phyloP scores from a whole-genome alignment of 2,113 vertebrate genomes.

The Etia nguti region DNA sequence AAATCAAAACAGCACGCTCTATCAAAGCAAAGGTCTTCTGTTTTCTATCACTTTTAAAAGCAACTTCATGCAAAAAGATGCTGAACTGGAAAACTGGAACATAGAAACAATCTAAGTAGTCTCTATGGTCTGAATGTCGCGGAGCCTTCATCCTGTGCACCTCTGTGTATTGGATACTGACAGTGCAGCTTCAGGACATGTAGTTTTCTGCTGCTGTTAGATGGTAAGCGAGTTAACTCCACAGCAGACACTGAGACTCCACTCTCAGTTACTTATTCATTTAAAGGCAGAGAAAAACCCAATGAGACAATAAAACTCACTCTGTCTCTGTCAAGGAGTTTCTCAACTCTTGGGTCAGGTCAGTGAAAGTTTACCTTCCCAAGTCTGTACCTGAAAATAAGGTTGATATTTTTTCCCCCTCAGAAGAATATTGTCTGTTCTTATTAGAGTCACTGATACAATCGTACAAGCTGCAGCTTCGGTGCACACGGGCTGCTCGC shows the following conservation, averaged over 20 bases:
- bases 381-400: conserved; percentile 36
- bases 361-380: conserved; percentile 37
- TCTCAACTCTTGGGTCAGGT: conserved; percentile 29
- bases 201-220: not conserved
- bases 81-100: not conserved
- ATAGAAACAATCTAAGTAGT: not conserved
- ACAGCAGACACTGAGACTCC: not conserved
- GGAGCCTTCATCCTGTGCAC: not conserved
- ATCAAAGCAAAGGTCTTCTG: not conserved
- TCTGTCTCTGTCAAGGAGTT: conserved; percentile 22
- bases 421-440: conserved; percentile 58
- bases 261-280: conserved; percentile 5
- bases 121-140: not conserved
- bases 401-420: conserved; percentile 30
- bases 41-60: not conserved
- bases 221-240: conserved; percentile 13
- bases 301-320: conserved; percentile 11
- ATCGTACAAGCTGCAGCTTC: conserved; percentile 30
- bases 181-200: not conserved
- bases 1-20: rapidly evolving
- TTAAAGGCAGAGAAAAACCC: not conserved
- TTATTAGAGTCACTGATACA: conserved; percentile 56
- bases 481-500: conserved; percentile 34
- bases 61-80: not conserved
- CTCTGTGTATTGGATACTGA: not conserved